phyloP scores from a whole-genome alignment of 2,113 vertebrate species.

The Chaetura pelagica region DNA sequence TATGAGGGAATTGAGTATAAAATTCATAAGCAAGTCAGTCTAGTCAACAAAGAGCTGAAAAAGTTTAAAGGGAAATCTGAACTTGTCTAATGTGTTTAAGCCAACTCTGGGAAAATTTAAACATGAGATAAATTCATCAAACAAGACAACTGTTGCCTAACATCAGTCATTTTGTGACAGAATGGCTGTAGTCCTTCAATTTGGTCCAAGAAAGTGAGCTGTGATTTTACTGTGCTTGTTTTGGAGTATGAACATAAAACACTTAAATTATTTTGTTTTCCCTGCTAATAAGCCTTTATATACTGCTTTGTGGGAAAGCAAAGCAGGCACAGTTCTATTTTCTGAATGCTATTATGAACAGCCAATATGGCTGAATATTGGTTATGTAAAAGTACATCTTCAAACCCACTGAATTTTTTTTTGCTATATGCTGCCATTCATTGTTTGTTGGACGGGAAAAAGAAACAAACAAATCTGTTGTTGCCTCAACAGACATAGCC shows the following conservation, averaged over 20 bases:
- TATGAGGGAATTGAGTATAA: neutral
- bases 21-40: neutral
- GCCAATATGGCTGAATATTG: fast-evolving
- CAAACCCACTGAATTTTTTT: neutral
- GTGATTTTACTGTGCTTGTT: neutral
- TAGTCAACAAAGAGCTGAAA: neutral
- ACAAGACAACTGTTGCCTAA: neutral
- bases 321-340: neutral
- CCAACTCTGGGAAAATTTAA: neutral
- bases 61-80: neutral
- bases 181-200: neutral
- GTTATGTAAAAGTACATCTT: neutral
- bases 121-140: neutral
- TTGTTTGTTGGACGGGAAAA: neutral
- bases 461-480: neutral
- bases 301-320: neutral
- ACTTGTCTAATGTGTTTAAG: neutral
- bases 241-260: neutral
- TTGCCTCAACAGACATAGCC: neutral
- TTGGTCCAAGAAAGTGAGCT: neutral
- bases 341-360: neutral
- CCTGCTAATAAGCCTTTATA: neutral
- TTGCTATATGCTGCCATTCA: neutral
- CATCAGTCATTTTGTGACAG: neutral
- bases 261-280: neutral